These are phyloP conservation scores for Lomographa bimaculata DNA, from an alignment of 2,888 invertebrate genomes.

Conservation along the genomic window DNA sequence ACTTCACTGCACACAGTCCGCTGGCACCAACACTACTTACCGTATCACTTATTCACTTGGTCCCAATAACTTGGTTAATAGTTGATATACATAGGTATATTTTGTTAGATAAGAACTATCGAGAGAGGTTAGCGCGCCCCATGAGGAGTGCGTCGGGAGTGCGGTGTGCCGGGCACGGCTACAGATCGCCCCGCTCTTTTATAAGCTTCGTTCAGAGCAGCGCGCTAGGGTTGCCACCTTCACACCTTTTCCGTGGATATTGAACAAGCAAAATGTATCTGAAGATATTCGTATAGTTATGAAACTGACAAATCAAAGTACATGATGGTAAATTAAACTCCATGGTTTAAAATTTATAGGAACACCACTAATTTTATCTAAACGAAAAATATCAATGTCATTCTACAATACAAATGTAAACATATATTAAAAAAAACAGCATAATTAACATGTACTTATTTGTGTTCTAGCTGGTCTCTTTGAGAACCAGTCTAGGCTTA, in stretches of 20 bases:
- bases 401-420: no score
- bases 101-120: slow-evolving; percentile 63
- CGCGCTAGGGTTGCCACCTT: slow-evolving; percentile 56
- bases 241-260: slow-evolving; percentile 43
- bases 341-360: no score
- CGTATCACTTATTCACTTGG: slow-evolving; percentile 82
- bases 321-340: no score
- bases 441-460: no score
- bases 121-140: slow-evolving; percentile 78
- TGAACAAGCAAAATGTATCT: no score
- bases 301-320: no score
- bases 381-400: no score
- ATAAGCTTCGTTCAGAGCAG: slow-evolving; percentile 75
- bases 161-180: slow-evolving; percentile 77
- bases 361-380: no score
- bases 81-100: slow-evolving; percentile 61
- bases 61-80: slow-evolving; percentile 65
- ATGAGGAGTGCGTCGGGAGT: slow-evolving; percentile 75
- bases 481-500: no score
- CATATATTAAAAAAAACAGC: no score
- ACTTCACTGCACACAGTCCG: slow-evolving; percentile 76
- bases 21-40: slow-evolving; percentile 73
- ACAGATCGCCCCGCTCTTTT: slow-evolving; percentile 72
- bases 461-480: no score
- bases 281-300: no score